Evolutionary conservation across 2,113 vertebrate species (phyloP), one percentile per base, ranked within the genome.

Genomic region (Electrona antarctica): DNA sequence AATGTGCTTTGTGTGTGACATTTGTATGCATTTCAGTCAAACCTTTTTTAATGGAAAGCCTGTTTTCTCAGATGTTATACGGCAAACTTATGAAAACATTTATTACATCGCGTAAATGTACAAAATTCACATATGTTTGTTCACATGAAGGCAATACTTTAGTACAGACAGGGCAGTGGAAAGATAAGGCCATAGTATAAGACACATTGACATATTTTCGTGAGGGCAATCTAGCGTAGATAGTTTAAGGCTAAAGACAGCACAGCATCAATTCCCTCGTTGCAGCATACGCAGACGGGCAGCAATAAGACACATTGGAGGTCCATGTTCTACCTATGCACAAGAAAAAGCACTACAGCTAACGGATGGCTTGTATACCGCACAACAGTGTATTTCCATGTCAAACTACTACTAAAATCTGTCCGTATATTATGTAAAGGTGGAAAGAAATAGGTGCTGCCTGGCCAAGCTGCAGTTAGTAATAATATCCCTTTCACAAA

Each of bases 91-190:
- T 12, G 75, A 90, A 93, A 90, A 82, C 68, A 86, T 93, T 94
- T 94, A 94, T 91, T 93, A 88, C 83, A 87, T 85, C 87, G 71
- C 73, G 74, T 60, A 69, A 84, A 79, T 85, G 81, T 90, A 93
- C 89, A 93, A 91, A 88, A 91, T 67, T 78, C 67, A 86, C 12
- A 80, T 76, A 83, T 78, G 87, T 82, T 85, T 89, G 80, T 89
- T 82, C 82, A 87, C 84, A 76, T 69, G 64, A 80, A 87, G 77
- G 76, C 77, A 83, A 74, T 67, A 79, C 71, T 67, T 74, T 51
- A 77, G 81, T 69, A 79, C 59, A 77, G 57, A 79, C 66, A 47
- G 68, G 76, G 82, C 58, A 69, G 75, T 80, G 46, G 13, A 60
- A 77, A 70, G 64, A 54, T 83, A 91, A 90, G 87, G 86, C 87